Evolutionary conservation across 2,888 invertebrate genomes (phyloP).

Genomic region (Marasmarcha lunaedactyla): DNA sequence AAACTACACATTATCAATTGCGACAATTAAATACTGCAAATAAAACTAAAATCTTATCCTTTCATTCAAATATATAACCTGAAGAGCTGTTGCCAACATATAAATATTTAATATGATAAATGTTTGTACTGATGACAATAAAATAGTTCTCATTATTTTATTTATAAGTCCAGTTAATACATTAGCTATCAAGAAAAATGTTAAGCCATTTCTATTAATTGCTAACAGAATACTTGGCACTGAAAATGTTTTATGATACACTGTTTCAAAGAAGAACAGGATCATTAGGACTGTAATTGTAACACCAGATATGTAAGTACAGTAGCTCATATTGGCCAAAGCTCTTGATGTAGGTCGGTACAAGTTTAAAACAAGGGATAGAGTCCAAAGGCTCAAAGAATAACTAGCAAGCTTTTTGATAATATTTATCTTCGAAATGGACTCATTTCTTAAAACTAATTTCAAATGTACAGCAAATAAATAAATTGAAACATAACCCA

Average conservation of each 20-base stretch:
- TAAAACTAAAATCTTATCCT: too few species aligned
- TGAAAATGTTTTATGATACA: slow-evolving; percentile 29
- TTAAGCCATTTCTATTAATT: slow-evolving; percentile 84
- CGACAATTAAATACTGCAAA: too few species aligned
- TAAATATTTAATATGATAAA: slow-evolving; percentile 70
- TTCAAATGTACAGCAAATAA: slow-evolving; percentile 78
- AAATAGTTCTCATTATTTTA: slow-evolving; percentile 74
- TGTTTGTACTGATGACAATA: slow-evolving; percentile 40
- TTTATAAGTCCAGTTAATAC: slow-evolving; percentile 87
- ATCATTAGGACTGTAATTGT: slow-evolving; percentile 66
- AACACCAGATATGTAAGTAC: slow-evolving; percentile 79
- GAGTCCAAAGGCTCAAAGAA: slow-evolving; percentile 39
- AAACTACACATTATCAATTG: too few species aligned
- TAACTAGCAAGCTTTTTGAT: slow-evolving; percentile 21
- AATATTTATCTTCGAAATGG: slow-evolving; percentile 22
- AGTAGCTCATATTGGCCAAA: slow-evolving; percentile 86
- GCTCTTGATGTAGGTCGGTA: slow-evolving; percentile 79
- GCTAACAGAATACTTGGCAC: slow-evolving; percentile 74
- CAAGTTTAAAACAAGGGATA: slow-evolving; percentile 53
- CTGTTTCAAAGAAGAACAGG: slow-evolving; percentile 67
- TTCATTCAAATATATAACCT: too few species aligned
- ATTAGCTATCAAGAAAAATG: slow-evolving; percentile 88
- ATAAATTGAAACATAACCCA: slow-evolving; percentile 89
- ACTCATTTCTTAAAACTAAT: slow-evolving; percentile 49
- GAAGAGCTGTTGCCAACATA: slow-evolving; percentile 36